phyloP scores from a whole-genome alignment of 2,113 vertebrate genomes.

The Notiomystis cincta region DNA sequence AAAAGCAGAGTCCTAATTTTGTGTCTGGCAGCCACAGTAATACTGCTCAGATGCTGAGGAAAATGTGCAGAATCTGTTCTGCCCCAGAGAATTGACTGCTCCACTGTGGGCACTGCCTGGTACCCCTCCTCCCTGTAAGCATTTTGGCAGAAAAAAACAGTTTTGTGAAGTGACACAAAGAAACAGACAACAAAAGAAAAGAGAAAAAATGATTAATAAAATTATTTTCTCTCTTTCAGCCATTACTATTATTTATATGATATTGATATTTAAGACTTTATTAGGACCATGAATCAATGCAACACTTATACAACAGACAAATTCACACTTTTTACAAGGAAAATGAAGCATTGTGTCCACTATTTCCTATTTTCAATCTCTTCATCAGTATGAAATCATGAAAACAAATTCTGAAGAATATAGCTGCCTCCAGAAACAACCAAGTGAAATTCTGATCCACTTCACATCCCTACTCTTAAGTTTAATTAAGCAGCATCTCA shows the following conservation, averaged over 20 bases:
- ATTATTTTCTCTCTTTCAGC: background rate
- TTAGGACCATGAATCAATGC: background rate
- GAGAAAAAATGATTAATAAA: background rate
- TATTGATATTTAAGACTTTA: background rate
- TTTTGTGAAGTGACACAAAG: background rate
- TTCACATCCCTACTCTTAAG: background rate
- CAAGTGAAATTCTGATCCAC: background rate
- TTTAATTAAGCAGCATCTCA: background rate
- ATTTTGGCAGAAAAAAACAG: background rate
- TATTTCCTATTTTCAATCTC: background rate
- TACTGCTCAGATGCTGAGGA: background rate
- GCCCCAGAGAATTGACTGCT: background rate
- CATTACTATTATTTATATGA: background rate
- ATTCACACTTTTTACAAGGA: background rate
- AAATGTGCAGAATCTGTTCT: background rate
- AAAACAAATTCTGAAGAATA: background rate
- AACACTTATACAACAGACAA: background rate
- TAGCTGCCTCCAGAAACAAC: background rate
- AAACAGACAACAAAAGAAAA: background rate
- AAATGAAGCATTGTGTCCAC: background rate
- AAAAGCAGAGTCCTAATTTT: background rate
- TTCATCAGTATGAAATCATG: background rate
- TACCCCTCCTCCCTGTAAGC: background rate
- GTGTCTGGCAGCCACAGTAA: background rate
- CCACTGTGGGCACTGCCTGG: background rate